Evolutionary conservation across 2,113 vertebrate species (phyloP), one percentile per base, ranked within the genome.

Genomic region (Vidua chalybeata): DNA sequence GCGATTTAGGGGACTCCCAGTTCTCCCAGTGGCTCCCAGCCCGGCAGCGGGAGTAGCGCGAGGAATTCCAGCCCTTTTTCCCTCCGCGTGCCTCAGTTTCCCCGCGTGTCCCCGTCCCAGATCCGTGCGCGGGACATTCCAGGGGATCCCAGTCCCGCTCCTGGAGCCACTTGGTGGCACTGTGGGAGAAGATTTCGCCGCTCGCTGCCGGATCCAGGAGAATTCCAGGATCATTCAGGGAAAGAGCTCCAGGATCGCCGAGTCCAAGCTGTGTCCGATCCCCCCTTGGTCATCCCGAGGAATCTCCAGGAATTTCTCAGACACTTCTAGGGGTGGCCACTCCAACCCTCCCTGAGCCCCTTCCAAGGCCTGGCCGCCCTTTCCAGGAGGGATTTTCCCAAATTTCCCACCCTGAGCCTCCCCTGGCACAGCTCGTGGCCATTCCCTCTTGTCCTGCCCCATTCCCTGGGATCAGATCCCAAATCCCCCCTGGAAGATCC

Each of bases 111-210:
- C 51, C 22, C 30, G 13, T n/a, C 55, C 49, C 49, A 41, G 10
- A 55, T 22, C n/a, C 56, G 28, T 11, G 28, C 52, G 28, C 30
- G 54, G 8, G 22, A 15, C 37, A 4, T 17, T 23, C 55, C 55
- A 2, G 26, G 41, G 43, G 26, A 30, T 46, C 26, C 33, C 72
- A 2, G 23, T 7, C 17, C 31, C 61, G 4, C 30, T 41, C 63
- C 76, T 9, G 18, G 27, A 1, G 63, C 93, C 95, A 58, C 80
- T 54, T 54, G 91, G 75, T 63, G 96, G 84, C 94, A 71, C 86
- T 93, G 39, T 39, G 76, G 19, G 94, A 78, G 69, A 55, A 69
- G 68, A 14, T 39, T 88, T 85, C 55, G 5, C 43, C 3, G 23
- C 55, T 21, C 3, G 2, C 3, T 5, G 23, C 24, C 26, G 15